Evolutionary conservation across 2,113 vertebrate species (phyloP), one percentile per base, ranked within the genome.

Genomic region (Cyanoliseus patagonus): DNA sequence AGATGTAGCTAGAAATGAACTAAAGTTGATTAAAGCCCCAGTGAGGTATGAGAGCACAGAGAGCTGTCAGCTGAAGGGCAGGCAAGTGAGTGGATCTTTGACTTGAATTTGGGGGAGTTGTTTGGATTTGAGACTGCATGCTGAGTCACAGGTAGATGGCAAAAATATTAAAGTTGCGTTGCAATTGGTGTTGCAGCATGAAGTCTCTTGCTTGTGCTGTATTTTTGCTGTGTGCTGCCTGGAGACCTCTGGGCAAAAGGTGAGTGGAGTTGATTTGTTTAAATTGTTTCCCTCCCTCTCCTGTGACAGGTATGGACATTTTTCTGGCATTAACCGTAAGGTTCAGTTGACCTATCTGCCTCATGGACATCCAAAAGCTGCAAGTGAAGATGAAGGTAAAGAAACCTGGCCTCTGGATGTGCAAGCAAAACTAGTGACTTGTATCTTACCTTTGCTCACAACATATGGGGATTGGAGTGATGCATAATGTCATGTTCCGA

Each of bases 261-360:
- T 59, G n/a, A 22, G 28, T 41, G 27, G 25, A 70, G 46, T 6
- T 92, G 24, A 14, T 61, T n/a, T 44, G 10, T 74, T 91, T 68
- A 61, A 30, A 8, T 14, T 23, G 8, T 28, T 9, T 27, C 44
- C 1, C 12, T 33, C 28, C 42, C 31, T 63, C 22, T 59, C 72
- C 31, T 64, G 24, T 86, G 83, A 27, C 97, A 99, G 99, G 99
- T 99, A 99, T 22, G 99, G 99, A 11, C 99, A 99, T 97, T 99
- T 99, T 97, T 99, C 99, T 66, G 99, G 99, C 83, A 99, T 99
- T 97, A 99, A 99, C 97, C 98, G 99, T 86, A 99, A 99, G 92
- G 99, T 99, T 68, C 99, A 99, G 92, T 93, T 99, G 70, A 99
- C 99, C 17, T 99, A 99, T 87, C 97, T 99, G 95, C 99, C 99